These are phyloP conservation scores for Tenthredo amoena DNA, from an alignment of 2,888 invertebrate species.

Conservation along the genomic window DNA sequence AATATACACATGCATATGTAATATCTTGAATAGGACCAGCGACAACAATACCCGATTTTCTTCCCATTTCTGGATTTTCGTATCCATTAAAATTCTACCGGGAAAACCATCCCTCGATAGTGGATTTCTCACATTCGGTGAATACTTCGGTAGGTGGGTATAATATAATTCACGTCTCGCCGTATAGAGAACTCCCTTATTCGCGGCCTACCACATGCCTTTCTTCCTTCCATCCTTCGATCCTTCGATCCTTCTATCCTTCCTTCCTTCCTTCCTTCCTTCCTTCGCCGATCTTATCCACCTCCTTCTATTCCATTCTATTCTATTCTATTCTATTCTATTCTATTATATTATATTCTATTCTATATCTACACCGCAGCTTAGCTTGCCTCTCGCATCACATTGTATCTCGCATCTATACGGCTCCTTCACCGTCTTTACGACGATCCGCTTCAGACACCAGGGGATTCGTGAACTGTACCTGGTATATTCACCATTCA, in stretches of 20 bases:
- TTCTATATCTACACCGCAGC: conserved; percentile 20
- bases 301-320: conserved; percentile 8
- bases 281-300: not conserved
- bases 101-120: not conserved
- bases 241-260: not conserved
- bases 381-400: conserved; percentile 18
- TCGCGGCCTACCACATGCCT: not conserved
- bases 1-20: no score
- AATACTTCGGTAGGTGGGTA: conserved; percentile 23
- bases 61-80: not conserved
- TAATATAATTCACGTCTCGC: conserved; percentile 27
- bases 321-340: not conserved
- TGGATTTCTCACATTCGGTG: conserved; percentile 31
- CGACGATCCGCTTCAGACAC: conserved; percentile 17
- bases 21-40: not conserved
- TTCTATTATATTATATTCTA: not conserved
- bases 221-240: not conserved
- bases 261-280: not conserved
- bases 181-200: not conserved
- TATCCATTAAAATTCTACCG: conserved; percentile 18
- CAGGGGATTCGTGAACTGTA: conserved; percentile 19
- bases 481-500: not conserved
- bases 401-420: conserved; percentile 36
- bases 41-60: not conserved
- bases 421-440: conserved; percentile 8